A percentile compares a stretch with the other conserved stretches of the same genome.
These are phyloP conservation scores for Rhingia rostrata DNA, from an alignment of 2,888 invertebrate species.

Conservation along the genomic window DNA sequence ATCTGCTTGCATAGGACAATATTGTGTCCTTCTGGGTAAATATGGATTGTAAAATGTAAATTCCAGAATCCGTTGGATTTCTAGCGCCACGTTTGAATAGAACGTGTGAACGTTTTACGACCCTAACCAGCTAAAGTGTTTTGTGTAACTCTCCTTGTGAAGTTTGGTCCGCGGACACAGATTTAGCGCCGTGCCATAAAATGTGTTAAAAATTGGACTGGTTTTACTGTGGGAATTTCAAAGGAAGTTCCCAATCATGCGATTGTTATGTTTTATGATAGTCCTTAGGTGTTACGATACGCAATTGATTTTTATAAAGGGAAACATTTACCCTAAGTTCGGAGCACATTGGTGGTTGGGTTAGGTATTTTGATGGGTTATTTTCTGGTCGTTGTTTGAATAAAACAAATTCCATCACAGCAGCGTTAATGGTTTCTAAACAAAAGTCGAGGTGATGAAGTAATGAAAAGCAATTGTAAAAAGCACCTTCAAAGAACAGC, in stretches of 20 bases:
- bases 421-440: no score
- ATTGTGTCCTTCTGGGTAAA: slow-evolving; percentile 8
- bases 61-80: slow-evolving; percentile 18
- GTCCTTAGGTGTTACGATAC: background rate
- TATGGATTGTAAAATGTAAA: slow-evolving; percentile 10
- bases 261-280: background rate
- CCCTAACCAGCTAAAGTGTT: slow-evolving; percentile 16
- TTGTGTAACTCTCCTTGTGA: background rate
- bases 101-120: slow-evolving; percentile 33
- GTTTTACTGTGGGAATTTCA: slow-evolving; percentile 21
- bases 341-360: no score
- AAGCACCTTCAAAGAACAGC: no score
- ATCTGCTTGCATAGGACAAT: background rate
- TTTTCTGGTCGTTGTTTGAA: background rate
- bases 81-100: slow-evolving; percentile 33
- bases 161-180: background rate
- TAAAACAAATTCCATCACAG: background rate
- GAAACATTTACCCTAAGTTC: background rate
- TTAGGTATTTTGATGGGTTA: background rate
- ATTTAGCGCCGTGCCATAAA: slow-evolving; percentile 51
- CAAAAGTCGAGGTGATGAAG: no score
- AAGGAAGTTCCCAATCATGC: background rate
- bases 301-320: background rate
- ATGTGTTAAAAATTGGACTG: slow-evolving; percentile 9
- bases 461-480: no score